Conservation (phyloP, 2,797 vertebrate genomes). For the Huso huso region DNA sequence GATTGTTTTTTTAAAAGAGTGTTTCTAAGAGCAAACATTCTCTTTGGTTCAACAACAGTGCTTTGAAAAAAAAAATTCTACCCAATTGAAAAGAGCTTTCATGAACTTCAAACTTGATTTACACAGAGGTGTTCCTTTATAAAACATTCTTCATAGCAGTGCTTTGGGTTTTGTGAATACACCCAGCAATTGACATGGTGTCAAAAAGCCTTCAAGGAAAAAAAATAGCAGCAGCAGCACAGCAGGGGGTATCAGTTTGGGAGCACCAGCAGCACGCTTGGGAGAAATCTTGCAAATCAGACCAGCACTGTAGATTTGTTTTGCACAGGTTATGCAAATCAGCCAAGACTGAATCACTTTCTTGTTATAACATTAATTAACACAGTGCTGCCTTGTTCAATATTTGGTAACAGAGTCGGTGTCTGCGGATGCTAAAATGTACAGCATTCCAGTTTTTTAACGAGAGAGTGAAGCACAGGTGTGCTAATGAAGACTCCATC, state of each 20-base stretch:
- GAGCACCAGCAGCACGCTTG: neutral
- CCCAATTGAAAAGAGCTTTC: too few relatives aligned
- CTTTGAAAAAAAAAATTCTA: too few relatives aligned
- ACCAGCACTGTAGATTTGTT: conserved; percentile 28
- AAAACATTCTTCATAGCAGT: too few relatives aligned
- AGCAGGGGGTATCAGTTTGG: neutral
- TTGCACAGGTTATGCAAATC: conserved; percentile 53
- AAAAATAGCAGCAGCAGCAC: conserved; percentile 25
- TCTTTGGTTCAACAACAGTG: too few relatives aligned
- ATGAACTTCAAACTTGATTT: too few relatives aligned
- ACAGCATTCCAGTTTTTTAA: conserved; percentile 60
- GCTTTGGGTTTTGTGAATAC: conserved; percentile 16
- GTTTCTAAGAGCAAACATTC: too few relatives aligned
- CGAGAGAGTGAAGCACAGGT: conserved; percentile 62
- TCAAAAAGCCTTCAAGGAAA: conserved; percentile 34
- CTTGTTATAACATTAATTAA: conserved; percentile 68
- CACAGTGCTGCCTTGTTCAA: conserved; percentile 64
- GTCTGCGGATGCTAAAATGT: conserved; percentile 62
- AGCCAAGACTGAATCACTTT: conserved; percentile 31
- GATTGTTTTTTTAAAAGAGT: too few relatives aligned
- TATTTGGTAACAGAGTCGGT: conserved; percentile 63
- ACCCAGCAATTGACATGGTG: conserved; percentile 20
- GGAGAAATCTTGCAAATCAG: conserved; percentile 12
- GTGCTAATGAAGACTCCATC: conserved; percentile 52
- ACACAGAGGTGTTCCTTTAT: too few relatives aligned